These are phyloP conservation scores for Gnathonemus longibarbis DNA, from an alignment of 2,113 vertebrate species.

Conservation along the genomic window DNA sequence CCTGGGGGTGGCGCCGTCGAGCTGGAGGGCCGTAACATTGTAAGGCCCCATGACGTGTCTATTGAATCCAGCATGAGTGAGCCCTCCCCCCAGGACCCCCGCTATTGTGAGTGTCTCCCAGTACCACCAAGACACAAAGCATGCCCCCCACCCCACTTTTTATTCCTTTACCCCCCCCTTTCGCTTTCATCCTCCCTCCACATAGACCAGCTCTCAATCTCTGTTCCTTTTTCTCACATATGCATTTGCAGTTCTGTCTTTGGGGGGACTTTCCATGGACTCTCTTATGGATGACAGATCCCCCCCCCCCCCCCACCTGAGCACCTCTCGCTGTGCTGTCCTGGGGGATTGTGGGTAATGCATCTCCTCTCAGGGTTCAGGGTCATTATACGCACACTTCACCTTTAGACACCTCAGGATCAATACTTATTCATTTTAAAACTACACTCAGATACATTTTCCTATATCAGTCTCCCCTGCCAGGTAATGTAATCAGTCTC, in stretches of 20 bases:
- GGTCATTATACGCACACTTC: not conserved
- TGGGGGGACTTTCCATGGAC: not conserved
- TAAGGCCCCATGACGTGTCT: not conserved
- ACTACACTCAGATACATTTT: not conserved
- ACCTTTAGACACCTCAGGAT: not conserved
- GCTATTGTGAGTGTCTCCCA: not conserved
- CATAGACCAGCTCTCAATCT: not conserved
- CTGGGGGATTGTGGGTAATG: not conserved
- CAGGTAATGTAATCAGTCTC: slow-evolving; percentile 3
- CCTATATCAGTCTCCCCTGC: not conserved
- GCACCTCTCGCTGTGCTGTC: not conserved
- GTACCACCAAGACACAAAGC: not conserved
- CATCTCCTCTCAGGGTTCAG: not conserved
- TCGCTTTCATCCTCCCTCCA: not conserved
- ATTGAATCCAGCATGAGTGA: not conserved
- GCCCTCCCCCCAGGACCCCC: not conserved
- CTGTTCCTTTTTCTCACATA: not conserved
- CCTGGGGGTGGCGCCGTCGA: not conserved
- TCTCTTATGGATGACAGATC: not conserved
- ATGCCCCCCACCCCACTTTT: not conserved
- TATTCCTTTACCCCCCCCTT: not conserved
- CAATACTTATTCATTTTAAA: slow-evolving; percentile 16
- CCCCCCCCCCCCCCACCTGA: not conserved
- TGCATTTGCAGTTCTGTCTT: not conserved
- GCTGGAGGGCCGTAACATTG: not conserved